phyloP scores from a whole-genome alignment of 2,797 vertebrate genomes.

The Lepus townsendii region DNA sequence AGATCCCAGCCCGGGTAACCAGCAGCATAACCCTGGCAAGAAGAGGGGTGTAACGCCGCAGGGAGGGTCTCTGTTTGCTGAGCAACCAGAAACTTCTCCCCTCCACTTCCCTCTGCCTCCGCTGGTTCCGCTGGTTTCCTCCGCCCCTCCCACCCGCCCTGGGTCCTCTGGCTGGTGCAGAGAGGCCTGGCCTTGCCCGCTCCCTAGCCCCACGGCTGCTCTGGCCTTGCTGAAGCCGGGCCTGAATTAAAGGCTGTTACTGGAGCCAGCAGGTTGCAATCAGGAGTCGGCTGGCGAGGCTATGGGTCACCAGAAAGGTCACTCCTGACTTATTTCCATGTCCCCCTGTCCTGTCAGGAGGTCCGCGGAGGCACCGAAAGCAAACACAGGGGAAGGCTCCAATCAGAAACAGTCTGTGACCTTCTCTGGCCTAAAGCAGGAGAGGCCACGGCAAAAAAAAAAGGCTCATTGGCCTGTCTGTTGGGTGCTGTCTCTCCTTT shows the following conservation, averaged over 20 bases:
- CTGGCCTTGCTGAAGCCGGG: constrained; percentile 67
- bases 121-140: background rate
- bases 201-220: constrained; percentile 35
- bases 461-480: rapidly evolving
- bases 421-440: constrained; percentile 81
- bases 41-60: background rate
- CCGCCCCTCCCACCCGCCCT: background rate
- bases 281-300: constrained; percentile 84
- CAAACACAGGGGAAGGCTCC: constrained; percentile 84
- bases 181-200: background rate
- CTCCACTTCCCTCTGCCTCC: background rate
- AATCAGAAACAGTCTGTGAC: constrained; percentile 86
- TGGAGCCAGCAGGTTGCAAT: constrained; percentile 91
- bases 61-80: background rate
- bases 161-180: background rate
- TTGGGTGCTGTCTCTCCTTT: rapidly evolving
- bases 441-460: constrained; percentile 27
- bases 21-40: rapidly evolving
- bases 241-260: constrained; percentile 74
- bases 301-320: constrained; percentile 88
- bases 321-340: constrained; percentile 83
- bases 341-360: constrained; percentile 84
- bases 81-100: background rate
- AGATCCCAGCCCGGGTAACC: background rate
- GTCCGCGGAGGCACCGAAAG: constrained; percentile 87